phyloP scores from a whole-genome alignment of 2,888 invertebrate genomes.

The Myathropa florea region DNA sequence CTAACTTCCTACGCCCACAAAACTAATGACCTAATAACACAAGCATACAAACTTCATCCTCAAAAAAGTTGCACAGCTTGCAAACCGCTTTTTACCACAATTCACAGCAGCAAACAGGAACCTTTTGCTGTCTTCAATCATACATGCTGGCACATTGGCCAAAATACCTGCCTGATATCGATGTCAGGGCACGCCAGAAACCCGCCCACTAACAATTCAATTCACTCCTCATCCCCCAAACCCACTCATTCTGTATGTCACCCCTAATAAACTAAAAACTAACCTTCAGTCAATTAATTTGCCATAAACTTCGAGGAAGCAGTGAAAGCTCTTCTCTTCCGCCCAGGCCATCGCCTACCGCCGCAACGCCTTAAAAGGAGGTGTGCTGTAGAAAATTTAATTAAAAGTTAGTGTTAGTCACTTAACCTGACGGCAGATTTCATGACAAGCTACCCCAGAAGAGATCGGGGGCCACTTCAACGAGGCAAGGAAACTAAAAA shows the following conservation, averaged over 20 bases:
- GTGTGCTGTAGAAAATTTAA: conserved; percentile 52
- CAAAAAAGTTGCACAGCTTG: conserved; percentile 17
- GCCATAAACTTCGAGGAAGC: conserved; percentile 56
- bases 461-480: not conserved
- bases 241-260: not conserved
- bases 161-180: too few relatives aligned
- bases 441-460: conserved; percentile 13
- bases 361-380: conserved; percentile 9
- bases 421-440: conserved; percentile 49
- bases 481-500: not conserved
- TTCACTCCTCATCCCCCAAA: too few relatives aligned
- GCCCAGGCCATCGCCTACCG: too few relatives aligned
- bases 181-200: too few relatives aligned
- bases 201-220: too few relatives aligned
- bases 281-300: conserved; percentile 67
- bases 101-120: not conserved
- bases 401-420: conserved; percentile 68
- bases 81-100: conserved; percentile 25
- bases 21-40: conserved; percentile 36
- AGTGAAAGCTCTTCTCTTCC: not conserved
- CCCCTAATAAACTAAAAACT: conserved; percentile 60
- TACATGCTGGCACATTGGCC: conserved; percentile 31
- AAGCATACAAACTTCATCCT: not conserved
- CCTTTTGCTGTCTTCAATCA: conserved; percentile 1
- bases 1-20: not conserved